Evolutionary conservation across 1,140 invertebrate species (phyloP).

Genomic region (Leptopilina boulardi): DNA sequence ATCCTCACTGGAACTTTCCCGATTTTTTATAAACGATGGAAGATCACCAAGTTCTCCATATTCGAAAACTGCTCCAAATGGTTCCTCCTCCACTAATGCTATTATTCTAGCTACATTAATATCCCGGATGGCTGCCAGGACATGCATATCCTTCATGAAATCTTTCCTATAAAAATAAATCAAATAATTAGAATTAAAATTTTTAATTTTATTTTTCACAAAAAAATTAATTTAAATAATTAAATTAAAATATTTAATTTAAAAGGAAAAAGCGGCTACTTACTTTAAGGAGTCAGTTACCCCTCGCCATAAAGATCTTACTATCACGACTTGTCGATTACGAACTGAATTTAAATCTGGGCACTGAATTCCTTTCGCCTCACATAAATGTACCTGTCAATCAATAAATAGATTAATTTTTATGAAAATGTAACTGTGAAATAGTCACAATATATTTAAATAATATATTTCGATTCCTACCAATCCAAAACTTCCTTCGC

Average conservation of each 20-base stretch:
- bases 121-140: conserved; percentile 87
- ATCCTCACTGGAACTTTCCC: conserved; percentile 69
- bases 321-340: conserved; percentile 83
- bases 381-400: conserved; percentile 83
- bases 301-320: conserved; percentile 84
- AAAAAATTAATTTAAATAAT: conserved; percentile 33
- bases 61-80: conserved; percentile 90
- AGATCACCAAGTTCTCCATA: conserved; percentile 91
- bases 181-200: conserved; percentile 33
- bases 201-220: conserved; percentile 29
- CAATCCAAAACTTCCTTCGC: conserved; percentile 92
- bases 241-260: conserved; percentile 29
- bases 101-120: conserved; percentile 89
- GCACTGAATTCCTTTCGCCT: conserved; percentile 81
- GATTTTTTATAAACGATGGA: conserved; percentile 83
- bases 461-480: conserved; percentile 79
- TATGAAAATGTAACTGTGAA: too few species aligned
- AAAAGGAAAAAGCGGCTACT: too few species aligned
- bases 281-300: conserved; percentile 83
- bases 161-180: conserved; percentile 80
- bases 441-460: too few species aligned
- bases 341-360: conserved; percentile 80
- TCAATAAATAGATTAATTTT: conserved; percentile 37
- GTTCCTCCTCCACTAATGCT: conserved; percentile 89
- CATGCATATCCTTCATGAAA: conserved; percentile 90